Percentiles rank a stretch among this genome's conserved stretches.
Conservation (phyloP, 1,140 invertebrate genomes). For the Gerris buenoi region DNA sequence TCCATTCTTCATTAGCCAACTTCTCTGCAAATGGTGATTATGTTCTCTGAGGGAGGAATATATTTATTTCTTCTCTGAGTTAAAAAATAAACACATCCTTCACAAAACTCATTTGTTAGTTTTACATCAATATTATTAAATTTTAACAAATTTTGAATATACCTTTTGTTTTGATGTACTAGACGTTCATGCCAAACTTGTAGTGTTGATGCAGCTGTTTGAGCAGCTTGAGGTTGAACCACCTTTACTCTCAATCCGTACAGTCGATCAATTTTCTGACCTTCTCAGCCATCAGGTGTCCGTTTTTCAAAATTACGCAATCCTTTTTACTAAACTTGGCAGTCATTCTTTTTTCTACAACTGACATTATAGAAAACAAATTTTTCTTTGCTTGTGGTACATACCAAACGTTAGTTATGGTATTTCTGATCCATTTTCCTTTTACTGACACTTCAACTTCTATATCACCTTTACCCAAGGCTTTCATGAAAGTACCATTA, state of each 20-base stretch:
- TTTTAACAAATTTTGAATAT: background rate
- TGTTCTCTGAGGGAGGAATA: too few species aligned
- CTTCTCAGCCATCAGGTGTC: background rate
- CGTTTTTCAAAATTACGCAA: background rate
- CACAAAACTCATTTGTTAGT: background rate
- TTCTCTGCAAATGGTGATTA: too few species aligned
- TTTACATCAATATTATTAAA: background rate
- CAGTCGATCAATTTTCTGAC: background rate
- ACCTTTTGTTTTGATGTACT: background rate
- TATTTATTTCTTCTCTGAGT: too few species aligned
- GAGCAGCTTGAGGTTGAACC: background rate
- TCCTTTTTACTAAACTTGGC: background rate
- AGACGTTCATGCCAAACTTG: background rate
- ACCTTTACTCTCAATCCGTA: background rate
- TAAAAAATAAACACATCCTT: background rate
- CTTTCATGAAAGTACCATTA: background rate
- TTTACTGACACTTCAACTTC: background rate
- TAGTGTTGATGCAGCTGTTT: background rate
- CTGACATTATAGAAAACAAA: constrained; percentile 1
- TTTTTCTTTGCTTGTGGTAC: background rate
- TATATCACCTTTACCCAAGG: background rate
- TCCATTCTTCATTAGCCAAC: too few species aligned
- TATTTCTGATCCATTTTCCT: background rate
- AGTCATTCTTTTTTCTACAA: background rate
- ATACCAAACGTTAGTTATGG: background rate